Percentiles rank a stretch among this genome's conserved stretches.
phyloP scores from a whole-genome alignment of 1,140 invertebrate species.

The Babylonia areolata region DNA sequence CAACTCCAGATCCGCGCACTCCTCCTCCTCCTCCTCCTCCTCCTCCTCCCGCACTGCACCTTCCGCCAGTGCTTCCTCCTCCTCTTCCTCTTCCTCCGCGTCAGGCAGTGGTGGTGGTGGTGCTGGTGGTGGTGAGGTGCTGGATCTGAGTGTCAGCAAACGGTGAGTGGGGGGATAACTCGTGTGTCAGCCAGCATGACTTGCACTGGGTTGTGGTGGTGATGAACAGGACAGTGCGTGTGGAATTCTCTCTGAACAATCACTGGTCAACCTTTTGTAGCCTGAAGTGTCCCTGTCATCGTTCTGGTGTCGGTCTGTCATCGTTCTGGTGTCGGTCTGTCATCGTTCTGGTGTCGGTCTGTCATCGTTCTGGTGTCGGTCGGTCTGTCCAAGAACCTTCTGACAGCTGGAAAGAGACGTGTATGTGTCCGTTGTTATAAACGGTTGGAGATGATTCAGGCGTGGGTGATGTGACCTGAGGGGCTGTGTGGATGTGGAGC shows the following conservation, averaged over 20 bases:
- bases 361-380: background rate
- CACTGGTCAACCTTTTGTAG: background rate
- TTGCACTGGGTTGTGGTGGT: background rate
- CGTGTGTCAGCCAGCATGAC: too few relatives aligned
- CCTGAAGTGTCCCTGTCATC: background rate
- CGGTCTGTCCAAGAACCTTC: too few relatives aligned
- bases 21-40: background rate
- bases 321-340: background rate
- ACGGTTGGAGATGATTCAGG: too few relatives aligned
- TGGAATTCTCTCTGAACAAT: background rate
- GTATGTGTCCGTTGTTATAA: too few relatives aligned
- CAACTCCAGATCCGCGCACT: background rate
- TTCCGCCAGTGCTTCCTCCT: background rate
- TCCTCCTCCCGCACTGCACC: background rate
- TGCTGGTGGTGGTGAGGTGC: constrained; percentile 4
- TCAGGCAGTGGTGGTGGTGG: background rate
- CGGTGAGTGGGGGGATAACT: background rate
- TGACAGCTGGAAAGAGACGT: too few relatives aligned
- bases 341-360: background rate
- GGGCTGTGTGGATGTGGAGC: too few relatives aligned
- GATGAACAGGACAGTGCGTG: background rate
- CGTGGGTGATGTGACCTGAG: too few relatives aligned
- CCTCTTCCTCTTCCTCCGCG: background rate
- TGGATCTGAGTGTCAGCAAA: constrained; percentile 18
- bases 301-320: background rate